Base-by-base conservation (phyloP, 2,888 invertebrate genomes). In the Keiferia lycopersicella region DNA sequence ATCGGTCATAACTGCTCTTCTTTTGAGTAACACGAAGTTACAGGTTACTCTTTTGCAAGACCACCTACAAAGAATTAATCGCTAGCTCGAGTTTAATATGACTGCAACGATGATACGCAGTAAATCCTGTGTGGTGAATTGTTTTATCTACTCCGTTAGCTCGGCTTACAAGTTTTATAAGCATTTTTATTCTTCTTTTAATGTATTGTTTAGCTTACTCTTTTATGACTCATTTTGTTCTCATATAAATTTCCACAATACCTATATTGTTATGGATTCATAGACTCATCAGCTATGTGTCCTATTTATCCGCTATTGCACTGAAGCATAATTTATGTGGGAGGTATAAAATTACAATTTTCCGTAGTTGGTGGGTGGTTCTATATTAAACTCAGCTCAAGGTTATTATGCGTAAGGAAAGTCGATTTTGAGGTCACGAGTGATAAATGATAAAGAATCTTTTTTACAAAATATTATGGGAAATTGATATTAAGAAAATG, bases 301-400 rank as follows among this genome's bases (percentile, higher is more conserved):
- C 14, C 16, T 30, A 59, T 59, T 41, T 51, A 26, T 22, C 26
- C 45, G n/a, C 7, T 60, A 26, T 64, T 61, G 22, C 62, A 12
- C 34, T 34, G 34, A 34, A 34, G 30, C 56, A 39, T 58, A 45
- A 41, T 41, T n/a, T 45, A 4, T 60, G 60, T 63, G 56, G 61
- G 64, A 64, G 39, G 60, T 26, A 63, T 38, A 53, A 64, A 66
- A 64, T 69, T 63, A 62, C 78, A 81, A 80, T 78, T 76, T 75
- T 71, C 68, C 65, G 69, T 66, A n/a, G 45, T 59, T 64, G 68
- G 82, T 82, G 78, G 80, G 81, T 75, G 79, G 80, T 69, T 78
- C 79, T 84, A 83, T 75, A 78, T 83, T 77, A 82, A 78, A 71
- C 71, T 69, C 58, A 18, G 22, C 14, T 30, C 16, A 30, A 14